These are phyloP conservation scores for Paradoxurus hermaphroditus DNA, from an alignment of 2,113 vertebrate genomes.

Conservation along the genomic window DNA sequence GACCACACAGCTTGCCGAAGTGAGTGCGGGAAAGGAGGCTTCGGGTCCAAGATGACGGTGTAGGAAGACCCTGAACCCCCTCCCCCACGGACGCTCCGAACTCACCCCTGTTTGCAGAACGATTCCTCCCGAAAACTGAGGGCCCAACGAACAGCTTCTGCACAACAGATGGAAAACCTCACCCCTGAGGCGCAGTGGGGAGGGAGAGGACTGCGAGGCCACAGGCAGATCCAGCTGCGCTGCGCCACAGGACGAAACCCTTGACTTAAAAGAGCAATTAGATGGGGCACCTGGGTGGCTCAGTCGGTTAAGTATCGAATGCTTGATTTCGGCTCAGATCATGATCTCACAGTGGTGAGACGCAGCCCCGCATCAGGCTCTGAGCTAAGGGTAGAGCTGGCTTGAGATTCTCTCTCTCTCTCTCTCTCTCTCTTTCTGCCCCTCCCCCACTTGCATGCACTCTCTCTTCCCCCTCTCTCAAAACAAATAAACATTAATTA, in stretches of 20 bases:
- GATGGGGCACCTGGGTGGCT: too few relatives aligned
- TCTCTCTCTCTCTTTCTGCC: too few relatives aligned
- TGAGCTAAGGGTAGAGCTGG: too few relatives aligned
- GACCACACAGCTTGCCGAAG: neutral
- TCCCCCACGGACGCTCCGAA: neutral
- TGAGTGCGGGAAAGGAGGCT: neutral
- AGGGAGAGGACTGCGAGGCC: neutral
- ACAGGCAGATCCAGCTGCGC: neutral
- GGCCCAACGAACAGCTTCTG: neutral
- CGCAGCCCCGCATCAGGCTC: too few relatives aligned
- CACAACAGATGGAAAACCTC: neutral
- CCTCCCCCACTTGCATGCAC: too few relatives aligned
- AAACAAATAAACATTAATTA: too few relatives aligned
- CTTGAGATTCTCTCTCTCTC: too few relatives aligned
- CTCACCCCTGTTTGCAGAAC: neutral
- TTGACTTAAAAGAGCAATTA: too few relatives aligned
- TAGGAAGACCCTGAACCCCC: neutral
- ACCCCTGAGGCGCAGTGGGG: neutral
- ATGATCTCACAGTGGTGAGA: too few relatives aligned
- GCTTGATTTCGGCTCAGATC: too few relatives aligned
- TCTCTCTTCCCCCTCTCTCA: too few relatives aligned
- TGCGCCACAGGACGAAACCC: neutral
- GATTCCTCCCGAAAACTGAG: neutral
- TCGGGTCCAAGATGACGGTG: neutral
- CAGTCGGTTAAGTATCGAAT: too few relatives aligned